Evolutionary conservation across 2,797 vertebrate genomes (phyloP).

Genomic region (Epinephelus coioides): DNA sequence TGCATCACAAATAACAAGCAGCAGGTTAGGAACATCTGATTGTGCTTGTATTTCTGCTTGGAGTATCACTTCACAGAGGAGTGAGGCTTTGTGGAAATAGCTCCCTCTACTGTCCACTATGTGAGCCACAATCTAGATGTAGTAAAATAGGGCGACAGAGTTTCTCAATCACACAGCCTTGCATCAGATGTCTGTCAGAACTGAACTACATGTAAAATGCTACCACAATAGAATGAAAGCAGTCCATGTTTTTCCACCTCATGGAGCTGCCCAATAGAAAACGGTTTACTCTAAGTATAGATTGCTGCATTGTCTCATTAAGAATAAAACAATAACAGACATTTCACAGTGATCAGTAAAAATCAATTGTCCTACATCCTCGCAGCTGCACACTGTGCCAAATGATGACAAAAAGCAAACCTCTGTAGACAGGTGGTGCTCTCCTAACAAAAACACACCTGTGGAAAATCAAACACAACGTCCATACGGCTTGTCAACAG

Average conservation of each 20-base stretch:
- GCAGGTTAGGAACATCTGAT: background rate
- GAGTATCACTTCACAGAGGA: background rate
- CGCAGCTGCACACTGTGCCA: background rate
- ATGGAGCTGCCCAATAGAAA: background rate
- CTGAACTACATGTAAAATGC: too few relatives aligned
- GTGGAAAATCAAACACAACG: slow-evolving; percentile 77
- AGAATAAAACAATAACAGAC: background rate
- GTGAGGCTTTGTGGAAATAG: slow-evolving; percentile 32
- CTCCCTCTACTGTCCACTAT: slow-evolving; percentile 63
- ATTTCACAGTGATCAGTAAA: background rate
- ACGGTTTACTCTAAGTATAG: background rate
- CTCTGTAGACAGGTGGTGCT: slow-evolving; percentile 28
- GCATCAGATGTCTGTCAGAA: background rate
- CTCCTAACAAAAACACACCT: slow-evolving; percentile 77
- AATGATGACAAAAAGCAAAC: slow-evolving; percentile 29
- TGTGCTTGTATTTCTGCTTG: background rate
- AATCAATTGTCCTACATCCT: background rate
- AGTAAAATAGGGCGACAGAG: background rate
- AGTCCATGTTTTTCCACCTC: background rate
- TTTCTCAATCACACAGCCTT: background rate
- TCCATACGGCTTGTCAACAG: slow-evolving; percentile 62
- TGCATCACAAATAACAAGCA: background rate
- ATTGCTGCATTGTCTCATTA: background rate
- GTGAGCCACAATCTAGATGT: background rate
- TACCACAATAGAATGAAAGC: background rate